phyloP scores from a whole-genome alignment of 2,888 invertebrate genomes.

The Folsomia manolachei region DNA sequence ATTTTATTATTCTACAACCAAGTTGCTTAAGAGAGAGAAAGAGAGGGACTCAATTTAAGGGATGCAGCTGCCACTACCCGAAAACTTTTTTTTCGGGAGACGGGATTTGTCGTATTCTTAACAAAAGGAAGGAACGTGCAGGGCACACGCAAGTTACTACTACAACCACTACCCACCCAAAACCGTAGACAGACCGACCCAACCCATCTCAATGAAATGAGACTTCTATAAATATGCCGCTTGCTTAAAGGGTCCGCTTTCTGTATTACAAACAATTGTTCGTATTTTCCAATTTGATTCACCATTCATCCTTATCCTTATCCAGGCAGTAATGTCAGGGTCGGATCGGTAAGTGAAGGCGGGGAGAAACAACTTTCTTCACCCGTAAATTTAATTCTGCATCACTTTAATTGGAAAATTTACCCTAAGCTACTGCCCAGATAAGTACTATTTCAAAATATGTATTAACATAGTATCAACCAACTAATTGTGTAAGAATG shows the following conservation, averaged over 20 bases:
- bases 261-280: not conserved
- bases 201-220: not conserved
- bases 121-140: slow-evolving; percentile 32
- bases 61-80: slow-evolving; percentile 6
- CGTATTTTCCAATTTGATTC: slow-evolving; percentile 5
- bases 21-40: slow-evolving; percentile 1
- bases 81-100: slow-evolving; percentile 15
- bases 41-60: slow-evolving; percentile 4
- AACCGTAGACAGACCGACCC: too few species aligned
- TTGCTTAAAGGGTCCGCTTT: not conserved
- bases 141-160: slow-evolving; percentile 21
- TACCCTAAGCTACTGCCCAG: too few species aligned
- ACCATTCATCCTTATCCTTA: not conserved
- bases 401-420: too few species aligned
- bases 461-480: too few species aligned
- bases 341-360: too few species aligned
- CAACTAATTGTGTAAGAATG: too few species aligned
- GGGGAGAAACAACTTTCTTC: not conserved
- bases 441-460: too few species aligned
- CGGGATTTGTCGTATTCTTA: slow-evolving; percentile 33
- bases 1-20: not conserved
- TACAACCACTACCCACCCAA: too few species aligned
- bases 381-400: too few species aligned
- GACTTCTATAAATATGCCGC: not conserved
- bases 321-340: not conserved